A percentile compares a stretch with the other conserved stretches of the same genome.
These are phyloP conservation scores for Drosophila serrata DNA, from an alignment of 1,140 invertebrate genomes.

Conservation along the genomic window DNA sequence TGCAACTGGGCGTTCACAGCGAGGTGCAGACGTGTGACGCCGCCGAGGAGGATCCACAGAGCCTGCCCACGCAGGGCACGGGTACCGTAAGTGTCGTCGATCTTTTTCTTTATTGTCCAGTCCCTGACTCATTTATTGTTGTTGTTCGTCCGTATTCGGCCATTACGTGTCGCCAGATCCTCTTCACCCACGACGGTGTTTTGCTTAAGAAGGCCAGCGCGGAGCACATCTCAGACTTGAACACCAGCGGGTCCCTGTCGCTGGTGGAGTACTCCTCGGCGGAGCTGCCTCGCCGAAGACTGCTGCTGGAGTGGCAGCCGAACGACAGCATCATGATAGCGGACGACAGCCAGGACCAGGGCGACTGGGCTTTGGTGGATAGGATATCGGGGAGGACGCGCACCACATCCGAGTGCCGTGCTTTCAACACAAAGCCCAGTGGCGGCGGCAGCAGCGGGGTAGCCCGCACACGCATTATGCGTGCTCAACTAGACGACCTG, in stretches of 20 bases:
- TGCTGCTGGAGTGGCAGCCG: slow-evolving; percentile 92
- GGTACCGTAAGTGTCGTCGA: slow-evolving; percentile 68
- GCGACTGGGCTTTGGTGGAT: slow-evolving; percentile 92
- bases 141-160: neutral
- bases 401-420: slow-evolving; percentile 86
- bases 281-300: slow-evolving; percentile 72
- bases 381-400: slow-evolving; percentile 88
- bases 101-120: slow-evolving; percentile 26
- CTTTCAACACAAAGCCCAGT: slow-evolving; percentile 75
- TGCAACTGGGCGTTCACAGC: slow-evolving; percentile 63
- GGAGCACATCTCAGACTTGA: slow-evolving; percentile 87
- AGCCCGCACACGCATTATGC: slow-evolving; percentile 87
- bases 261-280: slow-evolving; percentile 86
- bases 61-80: slow-evolving; percentile 49
- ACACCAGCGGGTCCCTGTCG: slow-evolving; percentile 88
- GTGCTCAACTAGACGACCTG: slow-evolving; percentile 88
- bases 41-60: slow-evolving; percentile 26
- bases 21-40: slow-evolving; percentile 51
- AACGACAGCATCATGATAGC: slow-evolving; percentile 90
- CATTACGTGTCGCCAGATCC: slow-evolving; percentile 81
- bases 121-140: slow-evolving; percentile 62
- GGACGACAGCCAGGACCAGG: slow-evolving; percentile 90
- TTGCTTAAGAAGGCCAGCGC: slow-evolving; percentile 87
- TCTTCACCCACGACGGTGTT: slow-evolving; percentile 89
- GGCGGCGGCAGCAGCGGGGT: neutral